Evolutionary conservation across 2,113 vertebrate genomes (phyloP).

Genomic region (Dasyurus viverrinus): DNA sequence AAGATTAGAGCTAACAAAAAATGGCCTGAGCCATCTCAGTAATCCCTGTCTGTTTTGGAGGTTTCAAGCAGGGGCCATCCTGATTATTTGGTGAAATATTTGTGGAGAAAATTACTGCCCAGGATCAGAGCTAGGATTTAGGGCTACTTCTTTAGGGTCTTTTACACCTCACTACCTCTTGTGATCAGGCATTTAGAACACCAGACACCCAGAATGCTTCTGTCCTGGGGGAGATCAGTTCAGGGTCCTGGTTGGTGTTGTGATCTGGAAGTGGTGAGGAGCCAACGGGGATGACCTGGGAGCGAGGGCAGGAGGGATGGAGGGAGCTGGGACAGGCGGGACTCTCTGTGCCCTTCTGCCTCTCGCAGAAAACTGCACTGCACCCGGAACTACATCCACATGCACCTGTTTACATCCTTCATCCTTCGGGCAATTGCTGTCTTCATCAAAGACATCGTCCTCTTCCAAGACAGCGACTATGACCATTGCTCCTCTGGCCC

Average conservation of each 20-base stretch:
- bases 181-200: background rate
- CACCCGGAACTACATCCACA: slow-evolving; percentile 97
- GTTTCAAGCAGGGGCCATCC: background rate
- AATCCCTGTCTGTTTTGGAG: background rate
- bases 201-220: background rate
- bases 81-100: background rate
- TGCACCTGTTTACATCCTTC: slow-evolving; percentile 97
- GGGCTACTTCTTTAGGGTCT: background rate
- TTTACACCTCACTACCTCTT: background rate
- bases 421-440: slow-evolving; percentile 93
- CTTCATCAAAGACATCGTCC: slow-evolving; percentile 91
- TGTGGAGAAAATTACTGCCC: background rate
- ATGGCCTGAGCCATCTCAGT: background rate
- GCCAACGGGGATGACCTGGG: background rate
- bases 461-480: slow-evolving; percentile 84
- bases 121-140: background rate
- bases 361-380: slow-evolving; percentile 92
- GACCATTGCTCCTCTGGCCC: slow-evolving; percentile 83
- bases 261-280: background rate
- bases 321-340: background rate
- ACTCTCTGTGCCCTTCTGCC: background rate
- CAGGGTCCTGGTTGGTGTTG: background rate
- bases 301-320: background rate
- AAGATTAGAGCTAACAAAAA: background rate
- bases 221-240: background rate